Evolutionary conservation across 1,140 invertebrate species (phyloP), one percentile per base, ranked within the genome.

Genomic region (Tetramorium alpestre): DNA sequence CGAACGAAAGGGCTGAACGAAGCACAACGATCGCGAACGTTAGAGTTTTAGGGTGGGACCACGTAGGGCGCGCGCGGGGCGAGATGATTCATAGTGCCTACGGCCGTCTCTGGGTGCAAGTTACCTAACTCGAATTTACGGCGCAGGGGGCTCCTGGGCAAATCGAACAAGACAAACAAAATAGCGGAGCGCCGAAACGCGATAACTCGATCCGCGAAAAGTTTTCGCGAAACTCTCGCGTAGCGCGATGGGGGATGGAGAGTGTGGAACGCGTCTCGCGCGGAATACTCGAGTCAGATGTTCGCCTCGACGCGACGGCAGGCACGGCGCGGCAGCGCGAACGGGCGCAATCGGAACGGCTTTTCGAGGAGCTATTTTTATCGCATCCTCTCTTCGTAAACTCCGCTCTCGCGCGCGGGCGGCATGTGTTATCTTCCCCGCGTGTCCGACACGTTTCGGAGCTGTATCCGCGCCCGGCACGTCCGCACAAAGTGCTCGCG

Each of bases 351-450:
- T 80, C 77, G 77, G 18, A 38, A 78, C 64, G 22, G 47, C 33
- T 70, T 70, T 54, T 11, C 62, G n/a, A 54, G 64, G 8, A 81
- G 64, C 64, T 81, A 81, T 81, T 81, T 81, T 81, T 81, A 81
- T 70, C 77, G 47, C 77, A 81, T 81, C 77, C 77, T 54, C 64
- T 54, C 60, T 67, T 33, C 47, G 60, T 80, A 41, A 80, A 54
- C 62, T 69, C 62, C 47, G 28, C 62, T 60, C 73, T 78, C 77
- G 41, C 58, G 44, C 18, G 44, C n/a, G 60, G 44, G 25, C 47
- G 77, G 64, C 77, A 81, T 81, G 47, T 81, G 77, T 70, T 81
- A 81, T 81, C 77, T 70, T 47, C n/a, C 64, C 62, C 77, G 77
- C 28, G 62, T 81, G 64, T 81, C 18, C 64, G 47, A 70, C 77